Percentiles rank a stretch among this genome's conserved stretches.
These are phyloP conservation scores for Polydrusus pterygomalis DNA, from an alignment of 2,888 invertebrate genomes.

Conservation along the genomic window DNA sequence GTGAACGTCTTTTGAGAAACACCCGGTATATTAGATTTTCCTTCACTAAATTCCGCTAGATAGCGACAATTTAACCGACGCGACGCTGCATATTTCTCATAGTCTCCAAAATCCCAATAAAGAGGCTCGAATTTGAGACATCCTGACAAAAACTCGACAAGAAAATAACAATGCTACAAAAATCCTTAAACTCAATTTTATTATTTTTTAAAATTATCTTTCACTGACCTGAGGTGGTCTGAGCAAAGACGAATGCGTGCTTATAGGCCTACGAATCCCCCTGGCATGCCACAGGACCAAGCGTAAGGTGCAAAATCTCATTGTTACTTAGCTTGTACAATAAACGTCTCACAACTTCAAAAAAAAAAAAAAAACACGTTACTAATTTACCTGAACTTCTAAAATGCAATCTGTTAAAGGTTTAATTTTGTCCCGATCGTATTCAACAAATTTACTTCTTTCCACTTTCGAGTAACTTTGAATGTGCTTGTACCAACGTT, in stretches of 20 bases:
- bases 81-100: too few relatives aligned
- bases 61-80: too few relatives aligned
- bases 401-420: constrained; percentile 61
- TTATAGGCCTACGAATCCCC: constrained; percentile 61
- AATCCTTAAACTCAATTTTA: too few relatives aligned
- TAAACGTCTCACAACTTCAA: constrained; percentile 60
- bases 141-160: too few relatives aligned
- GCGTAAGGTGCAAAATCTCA: constrained; percentile 62
- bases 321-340: constrained; percentile 39
- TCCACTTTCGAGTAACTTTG: constrained; percentile 76
- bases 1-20: too few relatives aligned
- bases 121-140: too few relatives aligned
- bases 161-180: too few relatives aligned
- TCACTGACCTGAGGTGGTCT: constrained; percentile 70
- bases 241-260: constrained; percentile 61
- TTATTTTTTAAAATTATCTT: constrained; percentile 60
- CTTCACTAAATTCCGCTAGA: too few relatives aligned
- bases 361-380: constrained; percentile 59
- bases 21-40: too few relatives aligned
- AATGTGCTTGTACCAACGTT: constrained; percentile 79
- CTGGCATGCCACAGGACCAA: constrained; percentile 67
- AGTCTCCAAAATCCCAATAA: too few relatives aligned
- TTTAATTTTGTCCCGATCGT: constrained; percentile 70
- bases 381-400: constrained; percentile 65
- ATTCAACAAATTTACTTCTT: constrained; percentile 71